Conservation (phyloP, 2,888 invertebrate species). For the Craniophora ligustri region DNA sequence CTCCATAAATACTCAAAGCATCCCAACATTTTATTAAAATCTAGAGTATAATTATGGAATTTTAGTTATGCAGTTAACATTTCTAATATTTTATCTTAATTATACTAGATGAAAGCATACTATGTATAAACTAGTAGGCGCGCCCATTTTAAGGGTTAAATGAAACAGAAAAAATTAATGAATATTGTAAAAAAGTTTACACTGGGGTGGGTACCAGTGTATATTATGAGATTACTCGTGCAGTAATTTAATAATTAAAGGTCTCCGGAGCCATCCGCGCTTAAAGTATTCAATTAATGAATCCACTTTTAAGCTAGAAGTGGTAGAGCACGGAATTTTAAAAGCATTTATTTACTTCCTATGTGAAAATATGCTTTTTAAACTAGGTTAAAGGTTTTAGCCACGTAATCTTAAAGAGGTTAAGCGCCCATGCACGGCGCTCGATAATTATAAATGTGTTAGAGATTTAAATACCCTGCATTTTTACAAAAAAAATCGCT, state of each 20-base stretch:
- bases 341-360: background rate
- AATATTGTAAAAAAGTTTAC: too few species aligned
- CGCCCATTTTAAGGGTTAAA: too few species aligned
- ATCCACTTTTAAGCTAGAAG: constrained; percentile 23
- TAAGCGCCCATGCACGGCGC: constrained; percentile 11
- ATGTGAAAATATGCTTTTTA: background rate
- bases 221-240: constrained; percentile 25
- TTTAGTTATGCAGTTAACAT: too few species aligned
- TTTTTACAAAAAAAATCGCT: constrained; percentile 43
- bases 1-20: background rate
- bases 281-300: constrained; percentile 33
- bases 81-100: too few species aligned
- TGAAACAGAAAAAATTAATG: too few species aligned
- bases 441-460: constrained; percentile 8
- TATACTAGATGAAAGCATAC: too few species aligned
- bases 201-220: too few species aligned
- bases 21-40: background rate
- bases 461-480: constrained; percentile 41
- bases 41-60: background rate
- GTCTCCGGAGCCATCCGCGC: constrained; percentile 14
- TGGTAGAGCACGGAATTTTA: too few species aligned
- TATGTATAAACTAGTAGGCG: too few species aligned
- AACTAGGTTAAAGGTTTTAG: constrained; percentile 2
- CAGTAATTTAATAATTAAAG: constrained; percentile 26
- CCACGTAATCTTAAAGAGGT: constrained; percentile 11